Evolutionary conservation across 2,797 vertebrate species (phyloP), one percentile per base, ranked within the genome.

Genomic region (Ctenopoma multispine): DNA sequence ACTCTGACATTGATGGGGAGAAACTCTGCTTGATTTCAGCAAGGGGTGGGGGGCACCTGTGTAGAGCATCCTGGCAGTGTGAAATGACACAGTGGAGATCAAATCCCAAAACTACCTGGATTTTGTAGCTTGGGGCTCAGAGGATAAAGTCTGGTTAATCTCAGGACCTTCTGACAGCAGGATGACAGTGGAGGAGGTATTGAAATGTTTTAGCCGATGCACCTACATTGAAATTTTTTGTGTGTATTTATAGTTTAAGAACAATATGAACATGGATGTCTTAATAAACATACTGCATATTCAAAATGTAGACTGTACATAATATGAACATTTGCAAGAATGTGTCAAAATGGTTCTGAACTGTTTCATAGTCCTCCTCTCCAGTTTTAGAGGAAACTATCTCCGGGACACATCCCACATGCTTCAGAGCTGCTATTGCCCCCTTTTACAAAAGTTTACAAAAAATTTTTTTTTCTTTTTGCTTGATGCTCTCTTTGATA

Each of bases 371-470:
- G 58, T 53, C 57, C 53, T 77, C 23, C 2, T 68, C 66, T 87
- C 65, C 24, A 53, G 40, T 79, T 80, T 81, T 72, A 79, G 41
- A 80, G 69, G 72, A 74, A 44, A 58, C 53, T 24, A 8, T 70
- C 75, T 69, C 56, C 43, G 66, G 63, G 69, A 72, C 70, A 78
- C 76, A 69, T 82, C 74, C 82, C 72, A 82, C 82, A 76, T 51
- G 57, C 72, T 75, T 70, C 77, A 69, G 56, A 81, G 69, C 68
- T 64, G 69, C 69, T 59, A 20, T 51, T 61, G 51, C 60, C 7
- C 67, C 9, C 17, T 79, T 76, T 56, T 71, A 81, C 63, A 69
- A 81, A 86, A 78, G 69, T 80, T 63, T 64, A 62, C 29, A 2
- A 55, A 85, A 79, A 4, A 10, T 23, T 48, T 48, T 48, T 48